Base-by-base conservation (phyloP, 2,113 vertebrate species). In the Salvelinus fontinalis region DNA sequence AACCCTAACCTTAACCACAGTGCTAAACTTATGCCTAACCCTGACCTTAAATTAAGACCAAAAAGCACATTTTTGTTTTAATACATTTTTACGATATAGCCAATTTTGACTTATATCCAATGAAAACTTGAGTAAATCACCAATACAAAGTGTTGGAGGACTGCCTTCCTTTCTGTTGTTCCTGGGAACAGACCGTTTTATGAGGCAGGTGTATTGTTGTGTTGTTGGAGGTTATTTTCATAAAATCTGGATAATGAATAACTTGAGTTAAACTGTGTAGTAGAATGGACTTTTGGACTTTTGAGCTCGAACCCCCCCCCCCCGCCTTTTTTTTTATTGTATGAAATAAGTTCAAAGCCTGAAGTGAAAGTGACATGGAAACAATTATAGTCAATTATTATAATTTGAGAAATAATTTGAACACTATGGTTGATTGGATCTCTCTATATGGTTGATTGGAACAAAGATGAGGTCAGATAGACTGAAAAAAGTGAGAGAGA, bases 351-450 rank as follows among this genome's bases (percentile, higher is more conserved):
- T 44, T 44, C 39, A 44, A 11, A 44, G 39, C 39, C 39, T 44
- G 80, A 89, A 86, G 85, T 84, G 81, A 83, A 44, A 81, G 81
- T 88, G 91, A 90, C 88, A 90, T 90, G 86, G 85, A 90, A 91
- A 89, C 89, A 76, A 92, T 91, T 91, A 44, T 44, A 85, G 73
- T 82, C 86, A 87, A 89, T 90, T 90, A 88, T 87, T 76, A 44
- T 44, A 44, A 90, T 91, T 87, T 88, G 85, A 80, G 85, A 89
- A 90, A 88, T 88, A 88, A 91, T 89, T 87, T 87, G 88, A 85
- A 84, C 79, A 79, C 78, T 74, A 75, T 64, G 83, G 87, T 75
- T 89, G 85, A 89, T 86, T 87, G 84, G 84, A 86, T 85, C 77
- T 16, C 16, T 77, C 76, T 81, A 65, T 74, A 82, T 29, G 86